Conservation (phyloP, 2,797 vertebrate genomes). For the Capromys pilorides region DNA sequence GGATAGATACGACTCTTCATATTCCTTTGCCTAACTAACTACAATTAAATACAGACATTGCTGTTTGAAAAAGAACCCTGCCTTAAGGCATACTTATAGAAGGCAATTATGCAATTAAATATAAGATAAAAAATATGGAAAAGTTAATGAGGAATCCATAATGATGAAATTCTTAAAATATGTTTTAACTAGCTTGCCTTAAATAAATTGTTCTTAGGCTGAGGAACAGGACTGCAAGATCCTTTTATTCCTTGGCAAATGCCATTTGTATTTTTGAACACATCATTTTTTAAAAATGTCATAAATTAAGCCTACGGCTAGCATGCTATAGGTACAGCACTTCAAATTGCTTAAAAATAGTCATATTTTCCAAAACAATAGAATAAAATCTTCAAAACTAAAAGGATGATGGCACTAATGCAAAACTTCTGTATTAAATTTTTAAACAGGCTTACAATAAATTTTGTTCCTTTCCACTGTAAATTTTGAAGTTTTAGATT, state of each 20-base stretch:
- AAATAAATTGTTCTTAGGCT: constrained; percentile 74
- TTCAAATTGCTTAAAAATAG: constrained; percentile 59
- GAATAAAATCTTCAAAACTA: constrained; percentile 2
- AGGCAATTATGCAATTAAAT: constrained; percentile 76
- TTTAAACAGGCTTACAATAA: neutral
- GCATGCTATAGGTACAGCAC: neutral
- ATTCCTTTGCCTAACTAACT: constrained; percentile 53
- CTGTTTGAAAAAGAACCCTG: constrained; percentile 58
- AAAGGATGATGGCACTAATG: neutral
- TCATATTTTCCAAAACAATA: constrained; percentile 44
- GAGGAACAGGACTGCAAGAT: constrained; percentile 46
- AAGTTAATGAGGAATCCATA: constrained; percentile 79
- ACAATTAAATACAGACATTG: constrained; percentile 62
- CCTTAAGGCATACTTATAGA: constrained; percentile 58
- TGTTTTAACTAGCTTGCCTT: constrained; percentile 75
- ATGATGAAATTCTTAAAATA: constrained; percentile 79
- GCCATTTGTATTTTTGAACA: constrained; percentile 72
- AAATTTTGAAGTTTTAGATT: constrained; percentile 29
- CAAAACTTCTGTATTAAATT: neutral
- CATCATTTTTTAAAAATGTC: constrained; percentile 62
- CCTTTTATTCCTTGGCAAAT: constrained; percentile 71
- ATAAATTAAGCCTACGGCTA: constrained; percentile 64
- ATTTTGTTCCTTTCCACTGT: neutral
- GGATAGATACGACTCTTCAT: neutral
- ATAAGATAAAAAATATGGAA: constrained; percentile 75